These are phyloP conservation scores for Hybognathus amarus DNA, from an alignment of 2,797 vertebrate species.

Conservation along the genomic window DNA sequence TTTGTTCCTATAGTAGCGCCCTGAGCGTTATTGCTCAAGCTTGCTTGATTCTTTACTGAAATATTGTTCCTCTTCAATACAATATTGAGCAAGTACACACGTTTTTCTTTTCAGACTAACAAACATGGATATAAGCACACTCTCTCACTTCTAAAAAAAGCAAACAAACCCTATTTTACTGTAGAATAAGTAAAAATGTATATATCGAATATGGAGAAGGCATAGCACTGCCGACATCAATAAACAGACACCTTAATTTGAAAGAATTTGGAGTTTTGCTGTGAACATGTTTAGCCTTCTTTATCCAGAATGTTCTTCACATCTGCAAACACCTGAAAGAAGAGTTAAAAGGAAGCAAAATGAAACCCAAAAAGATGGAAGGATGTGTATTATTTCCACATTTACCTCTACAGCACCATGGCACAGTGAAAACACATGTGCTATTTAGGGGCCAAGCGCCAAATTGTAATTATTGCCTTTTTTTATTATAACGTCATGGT, in stretches of 20 bases:
- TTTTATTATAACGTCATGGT: background rate
- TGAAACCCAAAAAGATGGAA: too few species aligned
- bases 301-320: slow-evolving; percentile 90
- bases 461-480: background rate
- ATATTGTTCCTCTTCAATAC: slow-evolving; percentile 30
- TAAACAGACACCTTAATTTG: slow-evolving; percentile 64
- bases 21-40: slow-evolving; percentile 40
- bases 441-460: too few species aligned
- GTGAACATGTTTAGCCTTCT: slow-evolving; percentile 73
- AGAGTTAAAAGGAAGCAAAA: background rate
- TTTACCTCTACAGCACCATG: background rate
- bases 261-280: slow-evolving; percentile 57
- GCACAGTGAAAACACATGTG: background rate
- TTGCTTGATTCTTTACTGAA: slow-evolving; percentile 14
- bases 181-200: slow-evolving; percentile 68
- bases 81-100: slow-evolving; percentile 3
- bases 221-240: slow-evolving; percentile 61
- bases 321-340: slow-evolving; percentile 88
- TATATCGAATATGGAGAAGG: slow-evolving; percentile 64
- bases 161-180: slow-evolving; percentile 21
- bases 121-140: slow-evolving; percentile 13
- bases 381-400: background rate
- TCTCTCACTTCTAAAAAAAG: slow-evolving; percentile 28
- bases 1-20: slow-evolving; percentile 19
- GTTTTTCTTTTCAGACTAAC: background rate